phyloP scores from a whole-genome alignment of 1,140 invertebrate species.

The Catajapyx aquilonaris region DNA sequence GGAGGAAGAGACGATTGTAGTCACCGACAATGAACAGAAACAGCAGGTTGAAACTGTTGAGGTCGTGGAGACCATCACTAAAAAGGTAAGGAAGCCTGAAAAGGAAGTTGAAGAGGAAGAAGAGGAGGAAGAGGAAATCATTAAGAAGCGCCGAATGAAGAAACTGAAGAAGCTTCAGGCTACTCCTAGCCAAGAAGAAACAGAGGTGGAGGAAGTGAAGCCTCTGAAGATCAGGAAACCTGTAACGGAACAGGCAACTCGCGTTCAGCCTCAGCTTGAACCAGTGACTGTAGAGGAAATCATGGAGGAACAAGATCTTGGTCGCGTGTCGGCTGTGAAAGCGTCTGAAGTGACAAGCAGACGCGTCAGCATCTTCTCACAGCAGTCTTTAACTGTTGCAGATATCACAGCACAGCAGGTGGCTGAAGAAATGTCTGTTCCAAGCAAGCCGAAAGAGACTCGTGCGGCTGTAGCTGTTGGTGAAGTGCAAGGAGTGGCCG shows the following conservation, averaged over 20 bases:
- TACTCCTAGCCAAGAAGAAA: slow-evolving; percentile 10
- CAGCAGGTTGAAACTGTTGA: too few relatives aligned
- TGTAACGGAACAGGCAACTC: too few relatives aligned
- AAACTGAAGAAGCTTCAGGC: slow-evolving; percentile 4
- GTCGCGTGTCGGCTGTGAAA: neutral
- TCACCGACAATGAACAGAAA: too few relatives aligned
- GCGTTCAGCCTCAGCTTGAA: neutral
- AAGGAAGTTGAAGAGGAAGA: slow-evolving; percentile 6
- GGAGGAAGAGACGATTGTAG: too few relatives aligned
- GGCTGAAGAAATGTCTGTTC: neutral
- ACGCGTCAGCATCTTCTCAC: neutral
- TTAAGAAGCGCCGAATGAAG: slow-evolving; percentile 5
- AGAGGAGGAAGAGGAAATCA: slow-evolving; percentile 14
- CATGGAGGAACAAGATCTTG: neutral
- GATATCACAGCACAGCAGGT: neutral
- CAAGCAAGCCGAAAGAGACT: neutral
- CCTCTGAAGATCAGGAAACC: too few relatives aligned
- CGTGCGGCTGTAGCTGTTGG: neutral
- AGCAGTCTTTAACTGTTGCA: neutral
- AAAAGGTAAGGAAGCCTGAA: slow-evolving; percentile 3
- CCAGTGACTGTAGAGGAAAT: neutral
- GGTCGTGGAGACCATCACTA: slow-evolving; percentile 3
- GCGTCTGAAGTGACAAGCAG: neutral
- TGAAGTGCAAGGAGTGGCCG: neutral
- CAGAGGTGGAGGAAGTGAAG: slow-evolving; percentile 12